Percentiles rank a stretch among this genome's conserved stretches.
Conservation (phyloP, 2,113 vertebrate genomes). For the Anhinga anhinga region DNA sequence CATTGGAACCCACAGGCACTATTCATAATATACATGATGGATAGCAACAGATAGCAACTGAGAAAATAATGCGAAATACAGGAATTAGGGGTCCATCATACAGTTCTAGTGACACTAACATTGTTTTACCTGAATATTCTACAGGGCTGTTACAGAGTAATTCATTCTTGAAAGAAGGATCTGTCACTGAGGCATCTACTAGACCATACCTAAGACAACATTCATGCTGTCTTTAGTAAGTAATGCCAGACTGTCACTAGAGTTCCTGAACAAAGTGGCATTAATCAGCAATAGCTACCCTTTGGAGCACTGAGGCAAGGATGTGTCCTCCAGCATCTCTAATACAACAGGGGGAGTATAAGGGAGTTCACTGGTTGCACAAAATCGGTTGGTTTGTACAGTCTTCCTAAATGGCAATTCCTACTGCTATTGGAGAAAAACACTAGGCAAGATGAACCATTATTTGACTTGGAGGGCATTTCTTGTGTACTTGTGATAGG, state of each 20-base stretch:
- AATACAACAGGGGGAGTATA: not conserved
- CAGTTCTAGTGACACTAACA: not conserved
- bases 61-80: not conserved
- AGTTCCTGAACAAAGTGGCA: not conserved
- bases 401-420: not conserved
- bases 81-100: not conserved
- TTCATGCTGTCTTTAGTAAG: not conserved
- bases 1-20: not conserved
- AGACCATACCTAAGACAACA: not conserved
- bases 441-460: not conserved
- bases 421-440: not conserved
- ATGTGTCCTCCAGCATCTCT: not conserved
- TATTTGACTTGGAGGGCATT: not conserved
- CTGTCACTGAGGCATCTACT: not conserved
- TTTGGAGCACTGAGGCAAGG: not conserved
- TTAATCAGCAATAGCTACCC: not conserved
- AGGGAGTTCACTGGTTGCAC: not conserved
- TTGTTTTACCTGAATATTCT: not conserved
- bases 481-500: not conserved
- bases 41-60: not conserved
- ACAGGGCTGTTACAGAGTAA: rapidly evolving
- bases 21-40: not conserved
- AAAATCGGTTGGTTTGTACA: rapidly evolving
- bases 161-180: not conserved
- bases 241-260: not conserved